Conservation (phyloP, 1,140 invertebrate species). For the Brachionus rubens region DNA sequence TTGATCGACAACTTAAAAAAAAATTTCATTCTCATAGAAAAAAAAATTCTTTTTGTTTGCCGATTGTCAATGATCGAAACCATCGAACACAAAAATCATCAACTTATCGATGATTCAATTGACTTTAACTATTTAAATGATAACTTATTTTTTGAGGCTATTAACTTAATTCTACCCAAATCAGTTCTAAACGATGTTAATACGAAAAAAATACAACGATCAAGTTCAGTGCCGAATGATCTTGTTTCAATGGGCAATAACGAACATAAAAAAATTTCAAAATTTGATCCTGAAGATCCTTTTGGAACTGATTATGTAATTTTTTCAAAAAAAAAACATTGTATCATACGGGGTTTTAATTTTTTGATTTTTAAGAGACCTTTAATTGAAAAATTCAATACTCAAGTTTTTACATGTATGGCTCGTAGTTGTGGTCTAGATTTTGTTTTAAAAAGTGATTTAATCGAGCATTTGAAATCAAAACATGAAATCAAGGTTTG, state of each 20-base stretch:
- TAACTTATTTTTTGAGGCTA: slow-evolving; percentile 10
- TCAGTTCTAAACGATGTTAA: neutral
- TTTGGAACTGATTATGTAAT: neutral
- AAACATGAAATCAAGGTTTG: neutral
- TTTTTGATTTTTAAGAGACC: neutral
- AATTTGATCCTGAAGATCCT: neutral
- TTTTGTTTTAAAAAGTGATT: neutral
- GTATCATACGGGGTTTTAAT: no score
- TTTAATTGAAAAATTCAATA: neutral
- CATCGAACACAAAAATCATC: neutral
- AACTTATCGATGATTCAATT: neutral
- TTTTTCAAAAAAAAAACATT: neutral
- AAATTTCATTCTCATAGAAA: no score
- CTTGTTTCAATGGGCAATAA: neutral
- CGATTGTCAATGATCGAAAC: slow-evolving; percentile 13
- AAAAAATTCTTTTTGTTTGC: no score
- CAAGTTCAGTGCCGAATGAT: slow-evolving; percentile 4
- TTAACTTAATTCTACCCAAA: neutral
- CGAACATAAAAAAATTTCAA: neutral
- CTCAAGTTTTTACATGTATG: neutral
- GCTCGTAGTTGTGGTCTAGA: neutral
- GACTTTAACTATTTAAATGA: neutral
- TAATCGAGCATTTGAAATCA: neutral
- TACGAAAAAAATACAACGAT: neutral
- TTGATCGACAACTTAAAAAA: no score